phyloP scores from a whole-genome alignment of 2,888 invertebrate species.

The Rutpela maculata region DNA sequence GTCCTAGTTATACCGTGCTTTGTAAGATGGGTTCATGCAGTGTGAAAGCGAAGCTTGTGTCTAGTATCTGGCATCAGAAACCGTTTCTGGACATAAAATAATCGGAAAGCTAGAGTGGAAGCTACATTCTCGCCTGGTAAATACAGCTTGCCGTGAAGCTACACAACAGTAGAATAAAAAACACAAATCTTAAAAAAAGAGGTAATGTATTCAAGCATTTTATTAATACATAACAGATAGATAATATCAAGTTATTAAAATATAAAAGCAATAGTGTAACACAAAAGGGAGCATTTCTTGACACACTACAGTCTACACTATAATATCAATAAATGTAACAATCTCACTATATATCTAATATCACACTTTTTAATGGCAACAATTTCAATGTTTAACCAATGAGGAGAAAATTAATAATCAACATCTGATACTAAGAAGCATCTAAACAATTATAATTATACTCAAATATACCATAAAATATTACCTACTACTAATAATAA shows the following conservation, averaged over 20 bases:
- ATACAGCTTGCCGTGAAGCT: too few relatives aligned
- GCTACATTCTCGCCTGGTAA: too few relatives aligned
- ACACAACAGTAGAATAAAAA: background rate
- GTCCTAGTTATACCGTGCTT: too few relatives aligned
- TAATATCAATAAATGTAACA: conserved; percentile 29
- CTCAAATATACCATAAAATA: background rate
- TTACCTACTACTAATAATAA: conserved; percentile 14
- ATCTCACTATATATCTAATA: conserved; percentile 59
- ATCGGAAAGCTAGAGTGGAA: too few relatives aligned
- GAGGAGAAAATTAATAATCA: conserved; percentile 1
- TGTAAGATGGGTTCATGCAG: too few relatives aligned
- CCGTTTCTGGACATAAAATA: too few relatives aligned
- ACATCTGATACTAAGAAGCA: conserved; percentile 29
- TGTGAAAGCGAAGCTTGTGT: too few relatives aligned
- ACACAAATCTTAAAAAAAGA: conserved; percentile 1
- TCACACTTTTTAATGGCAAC: conserved; percentile 61
- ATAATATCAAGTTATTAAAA: conserved; percentile 24
- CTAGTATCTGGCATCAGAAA: too few relatives aligned
- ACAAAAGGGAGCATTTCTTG: conserved; percentile 17
- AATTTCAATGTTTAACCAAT: conserved; percentile 29
- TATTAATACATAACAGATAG: conserved; percentile 34
- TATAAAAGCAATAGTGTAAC: conserved; percentile 37
- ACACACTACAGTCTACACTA: conserved; percentile 15
- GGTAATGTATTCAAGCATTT: conserved; percentile 22
- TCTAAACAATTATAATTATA: conserved; percentile 15